A percentile compares a stretch with the other conserved stretches of the same genome.
Evolutionary conservation across 37 sponge, comb jelly and placozoan species (phyloP).

Genomic region (Hexactinellida sp.): DNA sequence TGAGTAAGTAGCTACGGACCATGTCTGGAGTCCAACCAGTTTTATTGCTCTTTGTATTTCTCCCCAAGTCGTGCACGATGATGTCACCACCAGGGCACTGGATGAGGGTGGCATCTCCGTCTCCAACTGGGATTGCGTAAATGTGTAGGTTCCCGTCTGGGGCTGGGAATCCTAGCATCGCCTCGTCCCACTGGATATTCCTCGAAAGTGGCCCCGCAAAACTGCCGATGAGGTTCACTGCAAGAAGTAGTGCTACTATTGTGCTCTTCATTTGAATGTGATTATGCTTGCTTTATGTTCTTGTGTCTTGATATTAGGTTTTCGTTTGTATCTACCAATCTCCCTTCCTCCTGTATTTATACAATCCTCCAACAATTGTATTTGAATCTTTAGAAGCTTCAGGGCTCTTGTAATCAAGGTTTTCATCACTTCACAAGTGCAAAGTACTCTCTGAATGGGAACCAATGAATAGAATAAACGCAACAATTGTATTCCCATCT

Average conservation of each 20-base stretch:
- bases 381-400: neutral
- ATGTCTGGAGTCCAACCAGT: neutral
- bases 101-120: slow-evolving; percentile 36
- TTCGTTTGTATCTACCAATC: neutral
- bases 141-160: slow-evolving; percentile 19
- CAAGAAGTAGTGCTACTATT: neutral
- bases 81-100: slow-evolving; percentile 26
- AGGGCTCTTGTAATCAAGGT: neutral
- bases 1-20: neutral
- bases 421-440: neutral
- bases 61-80: neutral
- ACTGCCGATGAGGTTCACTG: neutral
- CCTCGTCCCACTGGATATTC: neutral
- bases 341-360: neutral
- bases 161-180: neutral
- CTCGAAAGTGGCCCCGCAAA: neutral
- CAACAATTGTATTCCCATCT: neutral
- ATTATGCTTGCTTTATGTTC: neutral
- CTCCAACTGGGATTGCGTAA: slow-evolving; percentile 29
- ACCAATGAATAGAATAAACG: neutral
- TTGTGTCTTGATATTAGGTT: neutral
- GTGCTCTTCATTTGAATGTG: neutral
- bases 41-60: neutral
- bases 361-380: neutral
- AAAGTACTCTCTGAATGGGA: neutral